These are phyloP conservation scores for Nothura maculosa DNA, from an alignment of 2,797 vertebrate species.

Conservation along the genomic window DNA sequence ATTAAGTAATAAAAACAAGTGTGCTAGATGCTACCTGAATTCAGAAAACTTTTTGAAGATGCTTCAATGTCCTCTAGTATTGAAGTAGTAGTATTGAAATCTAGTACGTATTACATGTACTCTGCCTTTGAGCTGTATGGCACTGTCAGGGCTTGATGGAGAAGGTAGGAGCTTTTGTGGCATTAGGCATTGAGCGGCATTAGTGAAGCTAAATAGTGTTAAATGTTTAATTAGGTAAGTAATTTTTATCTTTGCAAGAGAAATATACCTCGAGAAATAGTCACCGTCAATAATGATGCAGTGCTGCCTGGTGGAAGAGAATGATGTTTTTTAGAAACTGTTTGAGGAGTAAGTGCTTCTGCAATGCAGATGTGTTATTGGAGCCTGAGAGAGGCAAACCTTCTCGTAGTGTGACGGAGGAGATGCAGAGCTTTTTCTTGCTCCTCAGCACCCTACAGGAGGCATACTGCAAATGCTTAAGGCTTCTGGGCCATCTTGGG, in stretches of 20 bases:
- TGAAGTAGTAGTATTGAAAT: neutral
- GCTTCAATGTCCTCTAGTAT: rapidly evolving
- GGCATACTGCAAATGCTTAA: neutral
- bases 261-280: neutral
- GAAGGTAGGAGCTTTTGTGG: neutral
- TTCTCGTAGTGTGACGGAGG: neutral
- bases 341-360: neutral
- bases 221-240: neutral
- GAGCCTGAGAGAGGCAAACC: neutral
- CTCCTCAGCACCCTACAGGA: neutral
- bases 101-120: neutral
- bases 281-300: neutral
- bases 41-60: neutral
- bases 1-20: neutral
- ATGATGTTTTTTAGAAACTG: neutral
- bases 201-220: neutral
- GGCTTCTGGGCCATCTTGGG: neutral
- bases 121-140: neutral
- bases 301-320: neutral
- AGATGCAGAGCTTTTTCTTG: neutral
- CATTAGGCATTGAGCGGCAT: neutral
- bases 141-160: neutral
- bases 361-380: neutral
- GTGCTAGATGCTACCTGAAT: neutral
- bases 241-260: neutral